Evolutionary conservation across 2,888 invertebrate genomes (phyloP), one percentile per base, ranked within the genome.

Genomic region (Lithophane ornitopus): DNA sequence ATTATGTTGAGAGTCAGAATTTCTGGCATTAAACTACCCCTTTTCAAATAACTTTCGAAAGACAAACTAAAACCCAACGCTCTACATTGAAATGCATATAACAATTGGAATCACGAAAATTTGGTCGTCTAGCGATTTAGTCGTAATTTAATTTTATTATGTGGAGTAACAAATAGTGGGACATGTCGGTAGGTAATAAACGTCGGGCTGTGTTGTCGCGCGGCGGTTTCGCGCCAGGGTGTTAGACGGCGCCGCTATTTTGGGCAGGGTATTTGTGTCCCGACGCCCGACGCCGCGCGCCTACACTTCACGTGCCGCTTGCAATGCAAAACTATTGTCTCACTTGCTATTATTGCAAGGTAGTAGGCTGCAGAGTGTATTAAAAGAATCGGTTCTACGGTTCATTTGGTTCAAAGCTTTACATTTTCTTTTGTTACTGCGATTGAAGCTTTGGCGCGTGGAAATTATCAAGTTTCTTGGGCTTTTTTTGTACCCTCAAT

Each of bases 201-300:
- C 79, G 89, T 85, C 85, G 87, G 79, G 80, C 78, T 80, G 70
- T 76, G 85, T 70, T 85, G 82, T 84, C 80, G 83, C 85, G 83
- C 87, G 85, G 77, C 89, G 88, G 86, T 87, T 88, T 77, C 85
- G 88, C 89, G 91, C 90, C 94, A 91, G 93, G 94, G 94, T 93
- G 93, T 91, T 92, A 94, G 94, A 94, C 95, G 93, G 92, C 92
- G 93, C 89, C 93, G 93, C 94, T 95, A 95, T 95, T 95, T 95
- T 91, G 86, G 94, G 92, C 92, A 78, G 91, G 79, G 92, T 94
- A 95, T 95, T 95, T 94, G 93, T 92, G 93, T 92, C 93, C 89
- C 91, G 92, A 87, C 92, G 89, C 84, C 89, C 88, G 89, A 76
- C 89, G 84, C 89, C 88, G 87, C 88, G 90, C 91, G 90, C 90